Conservation (phyloP, 2,113 vertebrate species). For the Tupaia chinensis region DNA sequence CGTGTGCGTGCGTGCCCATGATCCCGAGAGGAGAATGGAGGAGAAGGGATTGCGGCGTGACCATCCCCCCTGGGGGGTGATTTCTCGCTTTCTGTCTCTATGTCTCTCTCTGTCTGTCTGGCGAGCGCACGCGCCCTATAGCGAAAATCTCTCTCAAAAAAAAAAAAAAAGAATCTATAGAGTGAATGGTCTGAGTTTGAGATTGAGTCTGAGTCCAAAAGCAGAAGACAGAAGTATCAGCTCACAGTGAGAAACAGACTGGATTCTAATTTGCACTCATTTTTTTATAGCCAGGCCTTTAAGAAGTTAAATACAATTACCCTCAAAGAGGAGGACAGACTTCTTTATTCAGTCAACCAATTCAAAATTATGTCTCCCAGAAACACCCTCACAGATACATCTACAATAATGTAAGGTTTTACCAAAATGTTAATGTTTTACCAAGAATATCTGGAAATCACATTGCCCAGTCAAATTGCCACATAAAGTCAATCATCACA, state of each 20-base stretch:
- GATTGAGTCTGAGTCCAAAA: not conserved
- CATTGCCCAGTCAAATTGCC: not conserved
- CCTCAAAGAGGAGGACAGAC: too few species aligned
- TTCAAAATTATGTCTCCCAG: not conserved
- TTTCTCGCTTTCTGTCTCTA: too few species aligned
- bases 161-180: not conserved
- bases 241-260: not conserved
- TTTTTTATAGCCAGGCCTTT: not conserved
- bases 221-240: too few species aligned
- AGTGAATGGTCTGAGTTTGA: not conserved
- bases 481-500: not conserved
- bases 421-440: not conserved
- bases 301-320: too few species aligned
- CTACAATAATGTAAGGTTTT: not conserved
- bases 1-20: too few species aligned
- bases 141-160: too few species aligned
- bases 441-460: not conserved
- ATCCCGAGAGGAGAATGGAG: too few species aligned
- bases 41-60: too few species aligned
- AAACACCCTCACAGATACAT: not conserved
- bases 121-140: too few species aligned
- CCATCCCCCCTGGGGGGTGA: too few species aligned
- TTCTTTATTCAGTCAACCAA: not conserved
- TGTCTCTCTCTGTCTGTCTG: too few species aligned
- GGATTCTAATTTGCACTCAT: not conserved